Evolutionary conservation across 1,140 invertebrate species (phyloP).

Genomic region (Drosophila ficusphila): DNA sequence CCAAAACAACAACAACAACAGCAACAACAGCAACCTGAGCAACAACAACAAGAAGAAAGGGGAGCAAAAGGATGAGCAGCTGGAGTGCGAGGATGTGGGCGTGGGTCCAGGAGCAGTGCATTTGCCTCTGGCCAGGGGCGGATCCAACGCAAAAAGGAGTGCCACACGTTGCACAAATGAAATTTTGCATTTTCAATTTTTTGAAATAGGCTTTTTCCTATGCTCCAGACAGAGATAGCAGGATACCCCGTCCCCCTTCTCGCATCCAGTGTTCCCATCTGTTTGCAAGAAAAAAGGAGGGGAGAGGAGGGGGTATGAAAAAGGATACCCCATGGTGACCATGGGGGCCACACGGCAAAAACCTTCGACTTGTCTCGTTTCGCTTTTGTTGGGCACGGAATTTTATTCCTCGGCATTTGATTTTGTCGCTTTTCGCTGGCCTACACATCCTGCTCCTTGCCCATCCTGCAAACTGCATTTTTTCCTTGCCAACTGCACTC

Average conservation of each 20-base stretch:
- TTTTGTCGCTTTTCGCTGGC: constrained; percentile 68
- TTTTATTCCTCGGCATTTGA: constrained; percentile 81
- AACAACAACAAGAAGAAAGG: not conserved
- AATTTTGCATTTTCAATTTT: constrained; percentile 83
- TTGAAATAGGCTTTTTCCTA: constrained; percentile 79
- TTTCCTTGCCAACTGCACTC: constrained; percentile 72
- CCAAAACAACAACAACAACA: constrained; percentile 59
- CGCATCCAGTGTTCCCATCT: too few species aligned
- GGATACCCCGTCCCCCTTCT: constrained; percentile 1
- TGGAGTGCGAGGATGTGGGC: constrained; percentile 21
- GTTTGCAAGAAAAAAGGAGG: constrained; percentile 51
- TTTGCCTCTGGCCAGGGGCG: constrained; percentile 25
- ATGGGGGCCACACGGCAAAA: constrained; percentile 37
- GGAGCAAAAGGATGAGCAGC: not conserved
- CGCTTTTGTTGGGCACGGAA: constrained; percentile 56
- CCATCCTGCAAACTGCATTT: constrained; percentile 64
- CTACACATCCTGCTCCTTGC: constrained; percentile 29
- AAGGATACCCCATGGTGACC: not conserved
- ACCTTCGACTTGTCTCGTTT: constrained; percentile 47
- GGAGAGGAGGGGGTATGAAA: too few species aligned
- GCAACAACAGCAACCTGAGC: not conserved
- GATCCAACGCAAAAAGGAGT: constrained; percentile 12
- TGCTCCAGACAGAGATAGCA: constrained; percentile 26
- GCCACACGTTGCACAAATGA: constrained; percentile 73
- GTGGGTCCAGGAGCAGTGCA: constrained; percentile 52